Evolutionary conservation across 2,797 vertebrate genomes (phyloP).

Genomic region (Strix occidentalis): DNA sequence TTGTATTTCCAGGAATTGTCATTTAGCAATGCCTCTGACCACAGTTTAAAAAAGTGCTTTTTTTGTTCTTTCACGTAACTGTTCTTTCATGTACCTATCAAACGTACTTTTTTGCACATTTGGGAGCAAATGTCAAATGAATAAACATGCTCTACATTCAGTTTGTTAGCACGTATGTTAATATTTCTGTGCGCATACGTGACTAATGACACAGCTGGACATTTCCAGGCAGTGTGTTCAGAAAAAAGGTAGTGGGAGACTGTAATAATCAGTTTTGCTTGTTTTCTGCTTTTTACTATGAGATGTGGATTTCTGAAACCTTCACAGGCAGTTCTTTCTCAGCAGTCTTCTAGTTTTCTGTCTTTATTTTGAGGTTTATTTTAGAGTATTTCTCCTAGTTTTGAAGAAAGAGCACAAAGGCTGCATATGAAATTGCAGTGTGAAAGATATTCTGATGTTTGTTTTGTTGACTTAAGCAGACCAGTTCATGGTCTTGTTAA

Average conservation of each 20-base stretch:
- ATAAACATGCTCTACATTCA: background rate
- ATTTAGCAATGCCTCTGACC: background rate
- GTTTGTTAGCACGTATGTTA: background rate
- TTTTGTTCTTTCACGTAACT: background rate
- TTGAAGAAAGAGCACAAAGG: background rate
- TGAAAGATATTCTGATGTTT: background rate
- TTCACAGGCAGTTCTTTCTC: background rate
- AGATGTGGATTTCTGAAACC: background rate
- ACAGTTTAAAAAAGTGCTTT: background rate
- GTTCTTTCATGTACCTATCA: background rate
- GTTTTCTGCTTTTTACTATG: background rate
- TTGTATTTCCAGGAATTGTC: background rate
- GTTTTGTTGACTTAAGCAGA: background rate
- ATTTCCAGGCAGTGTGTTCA: background rate
- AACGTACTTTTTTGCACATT: background rate
- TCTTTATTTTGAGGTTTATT: background rate
- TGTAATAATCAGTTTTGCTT: background rate
- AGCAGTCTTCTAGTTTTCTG: background rate
- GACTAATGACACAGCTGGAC: background rate
- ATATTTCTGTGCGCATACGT: background rate
- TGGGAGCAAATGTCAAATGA: background rate
- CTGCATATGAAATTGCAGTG: background rate
- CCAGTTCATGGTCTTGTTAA: background rate
- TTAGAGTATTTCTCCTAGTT: background rate
- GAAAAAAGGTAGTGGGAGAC: background rate